phyloP scores from a whole-genome alignment of 2,797 vertebrate genomes.

The Smutsia gigantea region DNA sequence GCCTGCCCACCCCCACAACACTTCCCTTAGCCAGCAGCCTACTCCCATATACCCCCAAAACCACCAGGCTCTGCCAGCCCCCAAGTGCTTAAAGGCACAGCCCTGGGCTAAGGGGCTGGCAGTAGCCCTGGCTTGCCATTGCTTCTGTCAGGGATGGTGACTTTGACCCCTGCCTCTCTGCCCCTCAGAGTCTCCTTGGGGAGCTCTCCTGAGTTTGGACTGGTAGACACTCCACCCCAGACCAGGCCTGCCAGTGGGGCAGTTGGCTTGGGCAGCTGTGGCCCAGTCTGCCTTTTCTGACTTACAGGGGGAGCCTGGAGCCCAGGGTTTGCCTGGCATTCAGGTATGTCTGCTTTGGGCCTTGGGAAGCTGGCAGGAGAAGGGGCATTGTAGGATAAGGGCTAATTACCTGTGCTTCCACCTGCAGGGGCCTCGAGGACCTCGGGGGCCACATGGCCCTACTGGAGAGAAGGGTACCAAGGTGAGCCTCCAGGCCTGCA shows the following conservation, averaged over 20 bases:
- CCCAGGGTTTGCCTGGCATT: conserved; percentile 80
- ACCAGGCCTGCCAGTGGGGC: not conserved
- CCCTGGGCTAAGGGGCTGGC: not conserved
- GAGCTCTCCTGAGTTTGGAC: not conserved
- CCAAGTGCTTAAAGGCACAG: not conserved
- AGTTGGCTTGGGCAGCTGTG: not conserved
- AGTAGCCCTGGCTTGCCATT: not conserved
- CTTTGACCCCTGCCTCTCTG: not conserved
- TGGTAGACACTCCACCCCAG: not conserved
- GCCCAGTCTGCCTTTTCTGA: conserved; percentile 6
- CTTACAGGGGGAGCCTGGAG: conserved; percentile 86
- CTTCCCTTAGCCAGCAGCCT: not conserved
- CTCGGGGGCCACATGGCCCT: conserved; percentile 89
- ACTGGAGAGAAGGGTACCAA: conserved; percentile 91
- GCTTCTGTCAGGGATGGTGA: not conserved
- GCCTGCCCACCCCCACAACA: accelerated
- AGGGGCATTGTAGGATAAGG: not conserved
- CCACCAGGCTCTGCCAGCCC: not conserved
- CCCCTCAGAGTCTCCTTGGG: not conserved
- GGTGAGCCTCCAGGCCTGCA: conserved; percentile 84
- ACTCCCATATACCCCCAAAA: not conserved
- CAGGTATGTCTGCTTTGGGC: conserved; percentile 75
- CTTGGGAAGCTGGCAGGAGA: not conserved
- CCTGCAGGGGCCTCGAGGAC: conserved; percentile 91
- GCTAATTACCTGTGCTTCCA: not conserved